These are phyloP conservation scores for Homarus americanus DNA, from an alignment of 1,140 invertebrate species.

Conservation along the genomic window DNA sequence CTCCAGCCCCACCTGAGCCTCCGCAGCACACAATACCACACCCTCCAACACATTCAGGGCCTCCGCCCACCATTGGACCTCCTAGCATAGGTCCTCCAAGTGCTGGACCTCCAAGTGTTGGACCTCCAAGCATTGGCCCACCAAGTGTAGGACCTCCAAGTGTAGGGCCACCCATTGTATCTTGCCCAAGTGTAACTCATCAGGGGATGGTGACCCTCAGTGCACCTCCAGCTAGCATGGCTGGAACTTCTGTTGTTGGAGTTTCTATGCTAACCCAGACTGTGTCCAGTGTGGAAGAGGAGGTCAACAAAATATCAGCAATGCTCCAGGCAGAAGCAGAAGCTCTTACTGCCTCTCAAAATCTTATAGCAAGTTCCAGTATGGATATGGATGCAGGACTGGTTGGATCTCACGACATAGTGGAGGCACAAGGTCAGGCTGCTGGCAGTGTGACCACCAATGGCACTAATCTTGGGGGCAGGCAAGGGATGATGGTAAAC, in stretches of 20 bases:
- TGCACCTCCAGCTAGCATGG: slow-evolving; percentile 50
- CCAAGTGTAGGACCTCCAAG: slow-evolving; percentile 67
- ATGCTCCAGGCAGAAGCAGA: slow-evolving; percentile 75
- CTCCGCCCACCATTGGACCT: slow-evolving; percentile 67
- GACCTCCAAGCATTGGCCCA: slow-evolving; percentile 67
- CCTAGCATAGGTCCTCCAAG: slow-evolving; percentile 71
- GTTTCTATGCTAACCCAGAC: slow-evolving; percentile 60
- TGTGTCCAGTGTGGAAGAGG: slow-evolving; percentile 72
- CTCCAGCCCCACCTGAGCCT: slow-evolving; percentile 65
- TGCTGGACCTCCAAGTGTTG: slow-evolving; percentile 72
- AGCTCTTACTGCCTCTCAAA: slow-evolving; percentile 70
- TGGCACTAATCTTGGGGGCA: slow-evolving; percentile 28
- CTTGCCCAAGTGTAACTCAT: slow-evolving; percentile 60
- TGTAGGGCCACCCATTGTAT: slow-evolving; percentile 66
- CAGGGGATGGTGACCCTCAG: slow-evolving; percentile 53
- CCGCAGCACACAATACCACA: slow-evolving; percentile 56
- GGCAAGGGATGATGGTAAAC: slow-evolving; percentile 49
- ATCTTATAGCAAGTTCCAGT: slow-evolving; percentile 54
- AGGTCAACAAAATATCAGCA: slow-evolving; percentile 74
- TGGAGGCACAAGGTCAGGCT: slow-evolving; percentile 70
- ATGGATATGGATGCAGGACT: slow-evolving; percentile 51
- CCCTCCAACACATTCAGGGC: slow-evolving; percentile 59
- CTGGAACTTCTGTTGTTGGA: slow-evolving; percentile 48
- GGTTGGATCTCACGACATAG: slow-evolving; percentile 72
- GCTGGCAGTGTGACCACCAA: slow-evolving; percentile 54